Conservation (phyloP, 2,797 vertebrate genomes). For the Typhlichthys subterraneus region DNA sequence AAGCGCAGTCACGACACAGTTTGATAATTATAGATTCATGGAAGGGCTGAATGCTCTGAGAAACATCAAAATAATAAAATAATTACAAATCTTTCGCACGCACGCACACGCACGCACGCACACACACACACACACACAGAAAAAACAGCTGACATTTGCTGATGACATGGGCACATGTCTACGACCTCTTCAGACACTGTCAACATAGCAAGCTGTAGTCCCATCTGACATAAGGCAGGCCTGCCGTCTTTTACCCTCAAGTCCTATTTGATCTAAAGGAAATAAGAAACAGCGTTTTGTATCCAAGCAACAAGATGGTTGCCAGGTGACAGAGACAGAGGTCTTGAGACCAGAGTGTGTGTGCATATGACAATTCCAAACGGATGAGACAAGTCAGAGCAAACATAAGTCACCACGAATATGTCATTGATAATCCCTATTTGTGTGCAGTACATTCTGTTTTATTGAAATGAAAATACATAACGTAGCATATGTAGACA, state of each 20-base stretch:
- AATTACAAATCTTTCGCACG: too few relatives aligned
- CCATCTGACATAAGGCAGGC: constrained; percentile 2
- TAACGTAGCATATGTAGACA: neutral
- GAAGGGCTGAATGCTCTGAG: neutral
- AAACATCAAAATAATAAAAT: too few relatives aligned
- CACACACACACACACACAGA: too few relatives aligned
- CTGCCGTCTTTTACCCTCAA: constrained; percentile 45
- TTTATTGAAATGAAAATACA: neutral
- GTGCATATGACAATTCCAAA: constrained; percentile 46
- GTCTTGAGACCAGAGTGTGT: constrained; percentile 65
- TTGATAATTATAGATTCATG: neutral
- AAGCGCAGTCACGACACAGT: constrained; percentile 9
- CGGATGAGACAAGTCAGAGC: constrained; percentile 51
- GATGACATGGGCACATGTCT: neutral
- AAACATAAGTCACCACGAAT: constrained; percentile 42
- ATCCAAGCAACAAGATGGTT: constrained; percentile 81
- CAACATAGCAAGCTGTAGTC: constrained; percentile 24
- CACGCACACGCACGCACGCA: neutral
- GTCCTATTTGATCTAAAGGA: constrained; percentile 59
- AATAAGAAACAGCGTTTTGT: constrained; percentile 69
- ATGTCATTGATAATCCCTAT: constrained; percentile 30
- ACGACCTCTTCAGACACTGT: constrained; percentile 21
- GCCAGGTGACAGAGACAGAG: constrained; percentile 79
- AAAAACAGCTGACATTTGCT: neutral
- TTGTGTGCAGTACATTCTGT: constrained; percentile 19